These are phyloP conservation scores for Syngnathus typhle DNA, from an alignment of 2,113 vertebrate species.

Conservation along the genomic window DNA sequence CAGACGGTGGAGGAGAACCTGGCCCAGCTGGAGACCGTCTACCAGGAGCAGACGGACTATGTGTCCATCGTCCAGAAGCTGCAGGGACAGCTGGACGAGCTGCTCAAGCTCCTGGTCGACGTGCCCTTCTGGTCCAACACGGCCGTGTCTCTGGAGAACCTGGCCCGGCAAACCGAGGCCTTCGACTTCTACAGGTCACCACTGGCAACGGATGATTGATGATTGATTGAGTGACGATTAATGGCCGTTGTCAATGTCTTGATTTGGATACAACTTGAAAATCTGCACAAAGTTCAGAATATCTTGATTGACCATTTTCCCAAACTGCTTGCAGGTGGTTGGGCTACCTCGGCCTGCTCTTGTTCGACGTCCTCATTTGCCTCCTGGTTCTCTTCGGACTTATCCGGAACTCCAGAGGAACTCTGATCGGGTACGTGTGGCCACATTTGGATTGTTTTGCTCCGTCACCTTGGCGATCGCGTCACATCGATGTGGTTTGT, in stretches of 20 bases:
- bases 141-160: constrained; percentile 77
- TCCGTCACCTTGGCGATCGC: no score
- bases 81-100: constrained; percentile 79
- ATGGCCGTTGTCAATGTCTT: no score
- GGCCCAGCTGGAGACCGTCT: constrained; percentile 75
- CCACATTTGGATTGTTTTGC: no score
- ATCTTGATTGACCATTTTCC: no score
- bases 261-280: no score
- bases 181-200: constrained; percentile 92
- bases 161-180: constrained; percentile 80
- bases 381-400: constrained; percentile 90
- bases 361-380: constrained; percentile 88
- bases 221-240: no score
- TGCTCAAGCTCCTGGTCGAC: constrained; percentile 77
- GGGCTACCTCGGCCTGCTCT: constrained; percentile 82
- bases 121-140: constrained; percentile 89
- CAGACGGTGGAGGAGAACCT: constrained; percentile 82
- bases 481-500: constrained; percentile 6
- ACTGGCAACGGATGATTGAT: not conserved
- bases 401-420: constrained; percentile 89
- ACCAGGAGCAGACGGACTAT: constrained; percentile 77
- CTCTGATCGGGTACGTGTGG: constrained; percentile 78
- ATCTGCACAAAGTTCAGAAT: no score
- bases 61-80: constrained; percentile 81
- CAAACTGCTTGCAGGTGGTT: constrained; percentile 75